Evolutionary conservation across 2,888 invertebrate species (phyloP), one percentile per base, ranked within the genome.

Genomic region (Macrosoma leucophasiata): DNA sequence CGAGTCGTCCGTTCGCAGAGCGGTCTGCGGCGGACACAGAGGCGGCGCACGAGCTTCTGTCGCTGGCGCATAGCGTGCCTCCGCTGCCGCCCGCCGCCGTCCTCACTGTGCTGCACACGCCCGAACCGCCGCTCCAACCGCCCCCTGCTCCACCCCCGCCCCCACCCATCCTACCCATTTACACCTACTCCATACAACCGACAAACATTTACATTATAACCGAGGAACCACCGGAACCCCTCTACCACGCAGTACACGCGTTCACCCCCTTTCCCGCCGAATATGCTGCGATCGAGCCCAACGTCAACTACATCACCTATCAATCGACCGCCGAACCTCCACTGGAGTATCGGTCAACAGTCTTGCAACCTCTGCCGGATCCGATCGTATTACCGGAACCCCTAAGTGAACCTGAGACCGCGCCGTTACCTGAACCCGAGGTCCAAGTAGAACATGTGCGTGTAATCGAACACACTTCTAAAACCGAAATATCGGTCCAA

Each of bases 21-120:
- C 87, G 90, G 31, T 89, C 90, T 50, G 89, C 91, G 13, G 95
- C 93, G 58, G 95, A 95, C 73, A 95, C 94, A 6, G 94, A 95
- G 77, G 95, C 94, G 17, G 95, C 95, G 1, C 94, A 94, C 66
- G 95, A 92, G 66, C 82, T 91, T 41, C 78, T 92, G 14, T 92
- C 91, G 26, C 76, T 93, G 18, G 91, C 92, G 2, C 90, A 93
- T 53, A 91, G 93, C 49, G 68, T 92, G 55, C 93, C 93, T 8
- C 94, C 91, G 9, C 84, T 91, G 45, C 91, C 90, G 28, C 89
- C 89, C 3, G 92, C 90, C 15, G 87, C 90, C 48, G 86, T 90
- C 10, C 88, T 91, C 14, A 49, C 68, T 42, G 66, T 66, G 24
- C 58, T 70, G 37, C 49, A 66, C 10, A 54, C 50, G 10, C 68